Evolutionary conservation across 2,888 invertebrate genomes (phyloP).

Genomic region (Tolmerus cingulatus): DNA sequence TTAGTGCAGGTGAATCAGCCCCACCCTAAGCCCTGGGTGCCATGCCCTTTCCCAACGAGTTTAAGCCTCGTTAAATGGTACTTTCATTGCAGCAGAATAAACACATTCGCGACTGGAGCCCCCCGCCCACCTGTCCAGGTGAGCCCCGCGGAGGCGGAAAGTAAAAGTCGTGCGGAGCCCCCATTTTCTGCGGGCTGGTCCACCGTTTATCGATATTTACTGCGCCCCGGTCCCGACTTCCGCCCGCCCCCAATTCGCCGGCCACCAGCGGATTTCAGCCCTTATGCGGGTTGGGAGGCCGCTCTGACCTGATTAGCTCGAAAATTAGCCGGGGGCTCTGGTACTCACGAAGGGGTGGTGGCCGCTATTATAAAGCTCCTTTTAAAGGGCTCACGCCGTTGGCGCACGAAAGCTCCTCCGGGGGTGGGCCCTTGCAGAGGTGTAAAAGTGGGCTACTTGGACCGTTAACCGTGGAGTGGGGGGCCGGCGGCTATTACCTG

Average conservation of each 20-base stretch:
- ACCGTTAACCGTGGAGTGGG: neutral
- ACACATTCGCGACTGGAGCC: neutral
- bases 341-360: neutral
- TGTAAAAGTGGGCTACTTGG: neutral
- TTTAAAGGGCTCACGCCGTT: neutral
- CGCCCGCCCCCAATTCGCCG: neutral
- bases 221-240: neutral
- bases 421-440: neutral
- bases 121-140: neutral
- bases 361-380: neutral
- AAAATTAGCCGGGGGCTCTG: neutral
- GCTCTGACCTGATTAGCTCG: constrained; percentile 26
- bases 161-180: neutral
- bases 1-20: neutral
- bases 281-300: neutral
- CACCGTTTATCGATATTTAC: constrained; percentile 16
- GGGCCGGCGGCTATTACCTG: neutral
- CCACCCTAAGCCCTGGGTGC: neutral
- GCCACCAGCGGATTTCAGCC: neutral
- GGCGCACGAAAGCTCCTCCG: neutral
- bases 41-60: neutral
- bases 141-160: neutral
- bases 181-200: neutral
- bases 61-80: neutral
- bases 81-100: constrained; percentile 17